Conservation (phyloP, 2,797 vertebrate species). For the Molothrus ater region DNA sequence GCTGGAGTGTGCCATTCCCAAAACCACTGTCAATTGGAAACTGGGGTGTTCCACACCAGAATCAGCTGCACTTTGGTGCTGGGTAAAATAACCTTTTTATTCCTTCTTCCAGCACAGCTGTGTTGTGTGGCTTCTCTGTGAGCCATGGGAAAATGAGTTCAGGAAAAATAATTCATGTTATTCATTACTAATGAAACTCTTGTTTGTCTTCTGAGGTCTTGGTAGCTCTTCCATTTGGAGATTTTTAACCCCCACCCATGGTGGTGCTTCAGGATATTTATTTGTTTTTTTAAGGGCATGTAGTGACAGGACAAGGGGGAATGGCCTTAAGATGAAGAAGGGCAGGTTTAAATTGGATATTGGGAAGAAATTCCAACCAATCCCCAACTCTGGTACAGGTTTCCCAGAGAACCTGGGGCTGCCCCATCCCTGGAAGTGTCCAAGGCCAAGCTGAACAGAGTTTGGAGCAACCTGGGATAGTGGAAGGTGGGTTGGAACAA, state of each 20-base stretch:
- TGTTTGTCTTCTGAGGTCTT: neutral
- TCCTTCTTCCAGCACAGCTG: neutral
- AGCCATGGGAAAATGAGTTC: neutral
- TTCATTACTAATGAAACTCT: neutral
- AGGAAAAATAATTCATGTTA: neutral
- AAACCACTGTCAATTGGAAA: neutral
- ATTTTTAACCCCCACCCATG: neutral
- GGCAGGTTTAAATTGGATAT: neutral
- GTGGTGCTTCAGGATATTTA: neutral
- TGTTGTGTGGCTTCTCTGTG: neutral
- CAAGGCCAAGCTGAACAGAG: fast-evolving
- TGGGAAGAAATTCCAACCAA: neutral
- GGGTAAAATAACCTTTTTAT: neutral
- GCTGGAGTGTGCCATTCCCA: neutral
- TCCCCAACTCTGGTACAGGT: neutral
- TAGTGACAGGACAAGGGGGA: neutral
- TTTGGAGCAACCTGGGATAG: neutral
- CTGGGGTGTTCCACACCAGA: neutral
- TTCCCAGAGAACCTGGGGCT: neutral
- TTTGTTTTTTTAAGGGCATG: neutral
- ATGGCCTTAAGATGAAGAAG: neutral
- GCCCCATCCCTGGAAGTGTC: neutral
- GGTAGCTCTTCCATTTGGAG: neutral
- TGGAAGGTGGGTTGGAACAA: neutral
- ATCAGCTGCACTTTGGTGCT: neutral